These are phyloP conservation scores for Anaspis maculata DNA, from an alignment of 2,888 invertebrate species.

Conservation along the genomic window DNA sequence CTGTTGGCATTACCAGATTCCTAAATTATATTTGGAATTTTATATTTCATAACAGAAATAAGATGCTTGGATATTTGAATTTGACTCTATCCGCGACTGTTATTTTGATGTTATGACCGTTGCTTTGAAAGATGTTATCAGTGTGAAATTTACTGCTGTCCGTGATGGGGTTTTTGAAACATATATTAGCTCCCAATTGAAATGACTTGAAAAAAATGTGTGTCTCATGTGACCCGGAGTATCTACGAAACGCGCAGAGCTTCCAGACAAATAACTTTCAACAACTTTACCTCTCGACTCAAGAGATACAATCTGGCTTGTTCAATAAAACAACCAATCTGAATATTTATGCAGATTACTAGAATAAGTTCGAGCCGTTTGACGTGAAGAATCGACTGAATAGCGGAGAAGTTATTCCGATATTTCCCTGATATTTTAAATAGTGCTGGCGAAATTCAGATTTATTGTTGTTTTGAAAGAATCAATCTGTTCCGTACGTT, in stretches of 20 bases:
- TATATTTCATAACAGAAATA: constrained; percentile 6
- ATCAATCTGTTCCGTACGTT: constrained; percentile 2
- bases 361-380: constrained; percentile 28
- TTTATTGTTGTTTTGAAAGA: constrained; percentile 25
- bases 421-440: constrained; percentile 22
- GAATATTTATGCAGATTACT: constrained; percentile 35
- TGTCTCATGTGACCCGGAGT: too few species aligned
- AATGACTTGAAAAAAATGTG: too few species aligned
- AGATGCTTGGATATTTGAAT: constrained; percentile 5
- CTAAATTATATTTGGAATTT: constrained; percentile 10
- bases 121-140: constrained; percentile 9
- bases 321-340: constrained; percentile 30
- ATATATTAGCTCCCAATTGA: too few species aligned
- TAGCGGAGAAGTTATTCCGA: constrained; percentile 18
- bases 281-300: constrained; percentile 26
- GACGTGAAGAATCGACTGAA: constrained; percentile 19
- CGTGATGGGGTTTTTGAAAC: too few species aligned
- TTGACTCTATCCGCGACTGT: constrained; percentile 3
- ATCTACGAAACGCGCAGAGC: too few species aligned
- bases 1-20: constrained; percentile 7
- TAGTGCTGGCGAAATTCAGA: constrained; percentile 18
- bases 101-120: constrained; percentile 5
- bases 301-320: constrained; percentile 28
- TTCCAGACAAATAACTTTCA: constrained; percentile 22
- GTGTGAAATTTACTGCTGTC: constrained; percentile 4